Percentiles rank a stretch among this genome's conserved stretches.
Evolutionary conservation across 1,140 invertebrate genomes (phyloP).

Genomic region (Plutomurus gul): DNA sequence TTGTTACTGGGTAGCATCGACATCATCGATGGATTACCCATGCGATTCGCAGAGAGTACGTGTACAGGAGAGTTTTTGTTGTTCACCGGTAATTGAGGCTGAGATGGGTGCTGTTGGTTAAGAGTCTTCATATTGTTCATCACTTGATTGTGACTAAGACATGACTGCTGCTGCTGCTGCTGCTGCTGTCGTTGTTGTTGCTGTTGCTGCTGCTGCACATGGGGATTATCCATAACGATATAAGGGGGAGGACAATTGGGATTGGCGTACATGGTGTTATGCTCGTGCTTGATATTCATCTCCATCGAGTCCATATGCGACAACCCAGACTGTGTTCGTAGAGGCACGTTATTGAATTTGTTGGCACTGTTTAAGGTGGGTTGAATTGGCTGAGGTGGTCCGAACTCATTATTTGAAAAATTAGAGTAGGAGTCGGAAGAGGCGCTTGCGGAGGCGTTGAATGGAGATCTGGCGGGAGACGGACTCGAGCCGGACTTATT

Average conservation of each 20-base stretch:
- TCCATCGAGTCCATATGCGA: not conserved
- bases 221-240: not conserved
- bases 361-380: not conserved
- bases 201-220: not conserved
- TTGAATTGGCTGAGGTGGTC: not conserved
- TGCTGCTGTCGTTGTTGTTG: constrained; percentile 28
- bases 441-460: constrained; percentile 7
- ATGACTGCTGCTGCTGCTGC: constrained; percentile 13
- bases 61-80: not conserved
- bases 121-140: not conserved
- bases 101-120: constrained; percentile 11
- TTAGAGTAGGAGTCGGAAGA: not conserved
- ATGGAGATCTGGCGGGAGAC: constrained; percentile 49
- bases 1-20: constrained; percentile 23
- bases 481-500: constrained; percentile 52
- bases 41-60: not conserved
- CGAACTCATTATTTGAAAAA: not conserved
- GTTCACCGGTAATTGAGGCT: not conserved
- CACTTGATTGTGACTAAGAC: not conserved
- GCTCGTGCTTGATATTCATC: constrained; percentile 4
- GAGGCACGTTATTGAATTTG: constrained; percentile 22
- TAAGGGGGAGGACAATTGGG: not conserved
- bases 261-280: constrained; percentile 14
- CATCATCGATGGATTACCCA: not conserved
- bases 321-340: not conserved